A percentile compares a stretch with the other conserved stretches of the same genome.
These are phyloP conservation scores for Sylvia borin DNA, from an alignment of 2,797 vertebrate species.

Conservation along the genomic window DNA sequence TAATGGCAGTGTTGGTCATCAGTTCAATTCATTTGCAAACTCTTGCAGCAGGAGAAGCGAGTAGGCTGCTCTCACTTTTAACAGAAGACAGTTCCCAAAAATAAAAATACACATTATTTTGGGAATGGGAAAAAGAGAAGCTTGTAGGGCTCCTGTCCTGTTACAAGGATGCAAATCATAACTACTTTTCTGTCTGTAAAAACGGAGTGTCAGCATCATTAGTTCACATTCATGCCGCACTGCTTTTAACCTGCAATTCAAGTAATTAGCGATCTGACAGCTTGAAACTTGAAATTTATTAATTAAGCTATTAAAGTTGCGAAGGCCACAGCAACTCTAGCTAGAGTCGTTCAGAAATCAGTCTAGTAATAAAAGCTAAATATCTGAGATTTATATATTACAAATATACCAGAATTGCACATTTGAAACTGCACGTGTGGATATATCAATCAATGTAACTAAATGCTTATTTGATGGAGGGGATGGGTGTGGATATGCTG, in stretches of 20 bases:
- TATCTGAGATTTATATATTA: background rate
- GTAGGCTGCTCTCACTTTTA: background rate
- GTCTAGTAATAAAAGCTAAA: conserved; percentile 35
- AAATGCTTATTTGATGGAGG: background rate
- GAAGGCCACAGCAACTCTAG: conserved; percentile 21
- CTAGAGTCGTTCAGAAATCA: conserved; percentile 17
- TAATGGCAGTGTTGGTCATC: background rate
- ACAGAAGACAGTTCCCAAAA: background rate
- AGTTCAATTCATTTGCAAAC: background rate
- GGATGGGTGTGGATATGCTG: background rate
- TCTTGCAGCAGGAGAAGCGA: background rate
- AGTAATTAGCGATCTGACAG: conserved; percentile 55
- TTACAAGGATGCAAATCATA: background rate
- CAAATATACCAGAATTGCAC: background rate
- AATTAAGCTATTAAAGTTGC: conserved; percentile 67
- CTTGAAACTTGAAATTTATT: conserved; percentile 54
- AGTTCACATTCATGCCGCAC: background rate
- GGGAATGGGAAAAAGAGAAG: background rate
- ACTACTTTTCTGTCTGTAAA: conserved; percentile 25
- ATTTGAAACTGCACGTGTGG: background rate
- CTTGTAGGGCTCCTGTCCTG: background rate
- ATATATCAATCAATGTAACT: background rate
- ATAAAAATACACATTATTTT: background rate
- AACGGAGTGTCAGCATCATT: conserved; percentile 29
- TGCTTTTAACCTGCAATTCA: conserved; percentile 63